Evolutionary conservation across 2,113 vertebrate genomes (phyloP), one percentile per base, ranked within the genome.

Genomic region (Melanostigma gelatinosum): DNA sequence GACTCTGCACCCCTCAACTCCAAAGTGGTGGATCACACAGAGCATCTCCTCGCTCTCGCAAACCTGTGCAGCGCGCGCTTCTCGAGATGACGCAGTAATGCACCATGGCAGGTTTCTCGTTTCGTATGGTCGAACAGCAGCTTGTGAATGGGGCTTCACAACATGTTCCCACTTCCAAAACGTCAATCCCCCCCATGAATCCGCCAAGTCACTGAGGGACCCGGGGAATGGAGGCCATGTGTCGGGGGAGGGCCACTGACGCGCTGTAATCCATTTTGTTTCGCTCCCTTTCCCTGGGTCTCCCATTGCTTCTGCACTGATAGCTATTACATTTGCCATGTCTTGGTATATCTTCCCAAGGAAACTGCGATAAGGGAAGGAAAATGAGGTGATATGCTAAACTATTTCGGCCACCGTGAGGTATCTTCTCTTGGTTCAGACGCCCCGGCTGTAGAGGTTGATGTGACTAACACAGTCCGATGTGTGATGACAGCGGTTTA

Each of bases 181-280:
- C 52, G 24, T 75, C 81, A 50, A 79, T 67, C 62, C 60, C 82
- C 71, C 68, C 66, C 77, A 82, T 64, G 80, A 85, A 73, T 72
- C 38, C 18, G 82, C 66, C 24, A 16, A 84, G 78, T 72, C 72
- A 72, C 68, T 84, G 38, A 74, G 85, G 77, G 66, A 84, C 64
- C 68, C 11, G 1, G 34, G 55, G 74, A 85, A 88, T 85, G 80
- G 77, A 91, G 87, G 86, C 82, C 86, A 82, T 82, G 93, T 91
- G 88, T 92, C 92, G 89, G 84, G 85, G 91, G 91, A 92, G 85
- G 79, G 69, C 77, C 75, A 93, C 79, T 82, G 84, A 91, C 50
- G 81, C 87, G 66, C 88, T 93, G 81, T 90, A 93, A 94, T 95
- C 90, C 81, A 88, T 91, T 94, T 94, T 91, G 88, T 91, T 92